These are phyloP conservation scores for Himantopus leucocephalus DNA, from an alignment of 2,113 vertebrate species.

Conservation along the genomic window DNA sequence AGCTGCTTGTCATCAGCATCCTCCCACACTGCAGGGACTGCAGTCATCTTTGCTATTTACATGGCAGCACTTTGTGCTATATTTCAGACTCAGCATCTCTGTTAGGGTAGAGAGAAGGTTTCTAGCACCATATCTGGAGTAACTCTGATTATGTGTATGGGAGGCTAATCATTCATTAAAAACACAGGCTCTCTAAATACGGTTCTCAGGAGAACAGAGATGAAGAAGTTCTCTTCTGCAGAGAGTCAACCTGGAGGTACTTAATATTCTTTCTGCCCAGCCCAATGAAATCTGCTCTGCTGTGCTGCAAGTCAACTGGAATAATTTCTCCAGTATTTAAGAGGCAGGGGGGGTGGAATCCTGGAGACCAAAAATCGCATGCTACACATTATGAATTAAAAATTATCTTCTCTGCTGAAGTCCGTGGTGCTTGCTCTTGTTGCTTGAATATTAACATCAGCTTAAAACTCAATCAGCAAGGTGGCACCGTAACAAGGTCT, in stretches of 20 bases:
- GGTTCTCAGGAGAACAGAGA: background rate
- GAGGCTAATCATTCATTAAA: constrained; percentile 26
- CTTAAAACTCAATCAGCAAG: constrained; percentile 52
- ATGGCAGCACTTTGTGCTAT: background rate
- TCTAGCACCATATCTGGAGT: background rate
- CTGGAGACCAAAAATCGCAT: background rate
- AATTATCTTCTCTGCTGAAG: background rate
- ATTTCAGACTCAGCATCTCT: background rate
- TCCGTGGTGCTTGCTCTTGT: background rate
- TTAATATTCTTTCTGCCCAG: background rate
- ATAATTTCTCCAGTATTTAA: background rate
- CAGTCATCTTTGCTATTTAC: background rate
- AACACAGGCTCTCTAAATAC: background rate
- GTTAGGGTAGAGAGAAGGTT: background rate
- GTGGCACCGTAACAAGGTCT: constrained; percentile 11
- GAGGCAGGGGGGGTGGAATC: background rate
- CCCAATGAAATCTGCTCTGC: background rate
- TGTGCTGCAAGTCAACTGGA: background rate
- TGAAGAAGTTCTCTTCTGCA: background rate
- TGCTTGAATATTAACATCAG: constrained; percentile 28
- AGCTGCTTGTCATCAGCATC: background rate
- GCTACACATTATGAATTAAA: constrained; percentile 11
- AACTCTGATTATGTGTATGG: background rate
- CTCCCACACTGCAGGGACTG: background rate
- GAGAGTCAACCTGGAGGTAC: background rate